Percentiles rank a stretch among this genome's conserved stretches.
Evolutionary conservation across 1,140 invertebrate genomes (phyloP).

Genomic region (Brachionus asplanchnoidis): DNA sequence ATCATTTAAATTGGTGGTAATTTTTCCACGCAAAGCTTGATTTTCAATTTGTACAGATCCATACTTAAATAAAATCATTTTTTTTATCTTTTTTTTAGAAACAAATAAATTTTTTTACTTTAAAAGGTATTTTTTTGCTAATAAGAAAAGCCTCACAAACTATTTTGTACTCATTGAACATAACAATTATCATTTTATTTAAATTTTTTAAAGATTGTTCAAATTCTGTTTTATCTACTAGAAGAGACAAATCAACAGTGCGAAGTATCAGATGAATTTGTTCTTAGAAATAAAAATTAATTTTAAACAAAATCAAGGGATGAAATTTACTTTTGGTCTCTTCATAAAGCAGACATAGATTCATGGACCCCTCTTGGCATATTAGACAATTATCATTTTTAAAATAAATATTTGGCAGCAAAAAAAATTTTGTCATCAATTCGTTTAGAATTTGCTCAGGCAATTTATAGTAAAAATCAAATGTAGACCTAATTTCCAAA

Average conservation of each 20-base stretch:
- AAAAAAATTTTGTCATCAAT: not conserved
- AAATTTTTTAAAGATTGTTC: not conserved
- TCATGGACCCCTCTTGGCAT: not conserved
- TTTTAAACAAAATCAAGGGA: not conserved
- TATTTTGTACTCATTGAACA: conserved; percentile 22
- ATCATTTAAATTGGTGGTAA: not conserved
- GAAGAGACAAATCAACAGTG: not conserved
- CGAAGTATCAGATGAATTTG: not conserved
- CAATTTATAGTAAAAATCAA: not conserved
- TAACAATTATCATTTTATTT: not conserved
- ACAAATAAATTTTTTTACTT: not conserved
- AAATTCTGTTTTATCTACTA: not conserved
- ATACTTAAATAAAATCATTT: not conserved
- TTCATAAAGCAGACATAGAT: not conserved
- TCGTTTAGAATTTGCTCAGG: not conserved
- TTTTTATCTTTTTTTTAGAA: not conserved
- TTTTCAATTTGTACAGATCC: not conserved
- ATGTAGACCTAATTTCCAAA: not conserved
- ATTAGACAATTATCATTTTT: not conserved
- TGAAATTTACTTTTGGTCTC: not conserved
- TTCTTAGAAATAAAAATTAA: not conserved
- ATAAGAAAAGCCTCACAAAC: not conserved
- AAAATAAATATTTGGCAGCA: not conserved
- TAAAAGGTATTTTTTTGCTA: not conserved
- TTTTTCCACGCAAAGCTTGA: not conserved